Base-by-base conservation (phyloP, 1,140 invertebrate species). In the Drosophila simulans region DNA sequence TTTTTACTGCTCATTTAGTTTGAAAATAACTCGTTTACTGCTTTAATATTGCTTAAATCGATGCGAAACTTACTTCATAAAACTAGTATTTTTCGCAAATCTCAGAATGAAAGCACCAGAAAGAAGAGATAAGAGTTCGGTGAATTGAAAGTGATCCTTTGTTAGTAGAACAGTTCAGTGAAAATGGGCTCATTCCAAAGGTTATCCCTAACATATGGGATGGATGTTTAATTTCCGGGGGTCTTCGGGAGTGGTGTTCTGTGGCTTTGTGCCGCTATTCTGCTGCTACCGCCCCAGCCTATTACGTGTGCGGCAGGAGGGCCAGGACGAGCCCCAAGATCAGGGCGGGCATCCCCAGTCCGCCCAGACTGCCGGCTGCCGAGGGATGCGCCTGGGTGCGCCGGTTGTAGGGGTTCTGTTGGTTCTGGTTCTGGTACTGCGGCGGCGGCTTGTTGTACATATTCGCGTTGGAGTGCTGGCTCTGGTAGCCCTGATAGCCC, bases 401-500 rank as follows among this genome's bases (percentile, higher is more conserved):
- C 27, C 91, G 81, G 68, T 92, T 92, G 60, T 91, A 92, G 37
- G 86, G 86, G 74, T 90, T 90, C 81, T 90, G 86, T 54, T 91
- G 90, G 12, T 90, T 90, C 34, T 90, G 88, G 48, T 91, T 91
- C 59, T 91, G 91, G 42, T 92, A 92, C 53, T 92, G 91, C 40
- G 91, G 91, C 75, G 91, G 91, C 46, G 91, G 91, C 64, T 92
- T 92, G 52, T 91, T 91, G 53, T 86, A 92, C 88, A 91, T 92
- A 13, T 92, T 92, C 54, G 91, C 88, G 66, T 89, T 91, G 22
- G 73, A 59, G 53, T 86, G 82, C 40, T 86, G 82, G 27, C 69
- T 86, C 17, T 82, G 74, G 27, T 90, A 92, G 58, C 88, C 90
- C 53, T 82, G 74, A 27, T 90, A 92, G 58, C 88, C 90, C 53